Evolutionary conservation across 2,797 vertebrate species (phyloP).

Genomic region (Pseudochirops cupreus): DNA sequence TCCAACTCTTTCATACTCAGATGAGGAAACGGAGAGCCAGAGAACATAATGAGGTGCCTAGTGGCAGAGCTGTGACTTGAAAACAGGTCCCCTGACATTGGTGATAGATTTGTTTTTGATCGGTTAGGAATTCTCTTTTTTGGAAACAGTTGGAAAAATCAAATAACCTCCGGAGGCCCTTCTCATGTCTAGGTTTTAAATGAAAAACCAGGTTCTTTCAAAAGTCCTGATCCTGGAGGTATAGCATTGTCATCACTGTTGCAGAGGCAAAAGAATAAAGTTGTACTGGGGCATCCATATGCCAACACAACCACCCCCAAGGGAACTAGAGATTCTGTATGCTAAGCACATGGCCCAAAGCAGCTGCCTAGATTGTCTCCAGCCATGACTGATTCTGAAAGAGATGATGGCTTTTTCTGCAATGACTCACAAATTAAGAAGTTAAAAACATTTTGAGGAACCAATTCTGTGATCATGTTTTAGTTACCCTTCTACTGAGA

Average conservation of each 20-base stretch:
- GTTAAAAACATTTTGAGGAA: conserved; percentile 31
- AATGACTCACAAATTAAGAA: conserved; percentile 26
- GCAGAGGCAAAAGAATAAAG: conserved; percentile 4
- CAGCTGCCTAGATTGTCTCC: not conserved
- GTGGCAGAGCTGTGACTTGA: not conserved
- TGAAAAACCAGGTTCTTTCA: not conserved
- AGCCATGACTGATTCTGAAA: conserved; percentile 9
- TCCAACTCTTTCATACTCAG: not conserved
- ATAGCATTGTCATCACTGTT: not conserved
- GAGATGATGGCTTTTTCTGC: conserved; percentile 9
- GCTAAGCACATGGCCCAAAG: not conserved
- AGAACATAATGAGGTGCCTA: conserved; percentile 4
- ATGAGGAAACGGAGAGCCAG: accelerated
- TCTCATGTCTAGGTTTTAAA: conserved; percentile 36
- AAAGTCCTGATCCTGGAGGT: conserved; percentile 13
- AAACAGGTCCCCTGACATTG: not conserved
- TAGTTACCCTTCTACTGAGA: not conserved
- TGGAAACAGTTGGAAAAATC: not conserved
- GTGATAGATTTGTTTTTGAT: not conserved
- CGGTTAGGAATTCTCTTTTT: not conserved
- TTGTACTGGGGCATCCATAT: not conserved
- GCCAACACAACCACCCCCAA: not conserved
- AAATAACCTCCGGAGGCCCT: conserved; percentile 18
- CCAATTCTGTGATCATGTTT: not conserved
- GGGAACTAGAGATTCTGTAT: not conserved